These are phyloP conservation scores for Lanius collurio DNA, from an alignment of 2,113 vertebrate genomes.

Conservation along the genomic window DNA sequence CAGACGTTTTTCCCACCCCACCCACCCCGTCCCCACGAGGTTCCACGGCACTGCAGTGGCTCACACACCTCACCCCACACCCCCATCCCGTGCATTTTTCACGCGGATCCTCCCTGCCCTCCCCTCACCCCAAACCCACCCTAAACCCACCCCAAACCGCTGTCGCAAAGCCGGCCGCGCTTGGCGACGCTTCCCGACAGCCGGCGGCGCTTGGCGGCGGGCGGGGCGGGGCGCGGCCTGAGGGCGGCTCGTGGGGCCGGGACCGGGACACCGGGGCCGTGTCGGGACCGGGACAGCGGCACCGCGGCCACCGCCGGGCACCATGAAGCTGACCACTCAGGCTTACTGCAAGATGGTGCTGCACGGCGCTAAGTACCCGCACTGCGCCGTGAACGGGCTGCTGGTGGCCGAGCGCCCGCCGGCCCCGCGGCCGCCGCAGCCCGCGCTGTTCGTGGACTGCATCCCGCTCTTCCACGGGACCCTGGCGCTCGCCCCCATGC, in stretches of 20 bases:
- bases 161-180: not conserved
- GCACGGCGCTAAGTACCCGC: slow-evolving; percentile 92
- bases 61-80: too few relatives aligned
- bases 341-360: slow-evolving; percentile 96
- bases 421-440: not conserved
- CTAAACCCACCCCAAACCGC: not conserved
- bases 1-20: too few relatives aligned
- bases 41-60: too few relatives aligned
- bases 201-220: not conserved
- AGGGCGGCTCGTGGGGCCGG: too few relatives aligned
- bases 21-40: too few relatives aligned
- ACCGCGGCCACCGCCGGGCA: not conserved
- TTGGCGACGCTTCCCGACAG: not conserved
- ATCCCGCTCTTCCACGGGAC: slow-evolving; percentile 94
- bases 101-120: not conserved
- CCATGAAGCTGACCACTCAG: slow-evolving; percentile 89
- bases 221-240: not conserved
- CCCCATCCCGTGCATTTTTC: too few relatives aligned
- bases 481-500: slow-evolving; percentile 91
- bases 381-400: slow-evolving; percentile 89
- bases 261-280: too few relatives aligned
- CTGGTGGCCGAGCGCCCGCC: slow-evolving; percentile 86
- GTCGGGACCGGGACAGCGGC: not conserved
- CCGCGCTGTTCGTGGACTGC: slow-evolving; percentile 87
- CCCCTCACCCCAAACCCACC: not conserved